Evolutionary conservation across 2,888 invertebrate species (phyloP).

Genomic region (Lottia scabra): DNA sequence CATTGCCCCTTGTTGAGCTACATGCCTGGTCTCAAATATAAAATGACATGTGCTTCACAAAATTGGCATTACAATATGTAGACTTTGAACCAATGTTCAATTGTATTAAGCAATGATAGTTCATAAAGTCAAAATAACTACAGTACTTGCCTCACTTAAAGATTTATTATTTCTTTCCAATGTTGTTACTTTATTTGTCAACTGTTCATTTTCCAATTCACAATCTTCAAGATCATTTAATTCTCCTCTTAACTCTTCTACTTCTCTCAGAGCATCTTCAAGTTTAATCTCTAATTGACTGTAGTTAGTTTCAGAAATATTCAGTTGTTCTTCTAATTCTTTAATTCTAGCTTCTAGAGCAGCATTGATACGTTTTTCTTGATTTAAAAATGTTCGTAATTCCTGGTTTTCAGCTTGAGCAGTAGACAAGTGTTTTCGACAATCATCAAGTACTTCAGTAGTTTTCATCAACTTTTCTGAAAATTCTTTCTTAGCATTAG

Average conservation of each 20-base stretch:
- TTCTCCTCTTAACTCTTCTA: conserved; percentile 38
- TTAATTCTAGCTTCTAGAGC: conserved; percentile 39
- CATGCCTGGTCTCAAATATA: no score
- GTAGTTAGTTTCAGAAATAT: conserved; percentile 34
- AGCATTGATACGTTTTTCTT: conserved; percentile 47
- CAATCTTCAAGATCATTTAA: conserved; percentile 34
- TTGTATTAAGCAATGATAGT: no score
- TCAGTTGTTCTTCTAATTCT: conserved; percentile 45
- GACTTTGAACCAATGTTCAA: no score
- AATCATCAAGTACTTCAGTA: conserved; percentile 57
- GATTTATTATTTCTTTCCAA: conserved; percentile 49
- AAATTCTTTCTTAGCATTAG: conserved; percentile 55
- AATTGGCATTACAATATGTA: no score
- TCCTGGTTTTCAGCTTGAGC: conserved; percentile 60
- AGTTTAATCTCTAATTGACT: conserved; percentile 35
- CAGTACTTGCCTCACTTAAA: conserved; percentile 43
- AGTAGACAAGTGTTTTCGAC: conserved; percentile 51
- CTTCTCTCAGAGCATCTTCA: conserved; percentile 38
- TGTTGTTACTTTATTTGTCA: conserved; percentile 37
- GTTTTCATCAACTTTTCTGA: conserved; percentile 55
- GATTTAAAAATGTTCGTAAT: conserved; percentile 45
- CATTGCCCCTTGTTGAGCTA: no score
- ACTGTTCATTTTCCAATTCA: conserved; percentile 45
- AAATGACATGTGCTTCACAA: no score
- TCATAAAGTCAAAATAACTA: no score